Evolutionary conservation across 1,140 invertebrate species (phyloP).

Genomic region (Eriocheir sinensis): DNA sequence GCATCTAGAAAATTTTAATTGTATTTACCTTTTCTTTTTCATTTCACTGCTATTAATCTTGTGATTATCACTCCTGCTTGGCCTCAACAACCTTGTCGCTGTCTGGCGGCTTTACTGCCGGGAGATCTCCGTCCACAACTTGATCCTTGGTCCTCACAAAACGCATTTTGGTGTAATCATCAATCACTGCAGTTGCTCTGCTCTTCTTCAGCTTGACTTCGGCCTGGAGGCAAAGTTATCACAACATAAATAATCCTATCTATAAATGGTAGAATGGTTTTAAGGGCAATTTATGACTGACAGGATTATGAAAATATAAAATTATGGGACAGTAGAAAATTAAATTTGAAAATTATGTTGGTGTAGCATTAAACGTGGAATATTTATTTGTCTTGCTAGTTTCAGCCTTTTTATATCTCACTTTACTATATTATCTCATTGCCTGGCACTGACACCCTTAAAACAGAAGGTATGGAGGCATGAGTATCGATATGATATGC

Average conservation of each 20-base stretch:
- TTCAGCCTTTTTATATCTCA: too few species aligned
- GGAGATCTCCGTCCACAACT: not conserved
- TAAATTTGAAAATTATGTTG: too few species aligned
- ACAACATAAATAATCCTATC: not conserved
- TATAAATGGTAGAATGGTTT: too few species aligned
- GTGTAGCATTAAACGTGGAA: too few species aligned
- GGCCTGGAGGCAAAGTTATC: constrained; percentile 39
- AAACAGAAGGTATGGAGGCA: too few species aligned
- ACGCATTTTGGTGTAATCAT: constrained; percentile 65
- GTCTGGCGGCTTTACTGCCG: not conserved
- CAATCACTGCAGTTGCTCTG: constrained; percentile 61
- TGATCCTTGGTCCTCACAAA: constrained; percentile 60
- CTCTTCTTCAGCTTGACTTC: constrained; percentile 62
- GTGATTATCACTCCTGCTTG: not conserved
- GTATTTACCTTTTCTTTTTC: not conserved
- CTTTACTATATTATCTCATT: too few species aligned
- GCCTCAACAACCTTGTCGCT: constrained; percentile 33
- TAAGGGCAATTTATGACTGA: too few species aligned
- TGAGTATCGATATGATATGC: too few species aligned
- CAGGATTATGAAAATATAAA: too few species aligned
- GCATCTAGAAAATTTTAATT: not conserved
- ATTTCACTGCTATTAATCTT: not conserved
- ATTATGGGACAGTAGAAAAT: too few species aligned
- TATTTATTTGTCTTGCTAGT: too few species aligned
- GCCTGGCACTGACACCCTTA: too few species aligned